phyloP scores from a whole-genome alignment of 2,888 invertebrate species.

The Nemurella pictetii region DNA sequence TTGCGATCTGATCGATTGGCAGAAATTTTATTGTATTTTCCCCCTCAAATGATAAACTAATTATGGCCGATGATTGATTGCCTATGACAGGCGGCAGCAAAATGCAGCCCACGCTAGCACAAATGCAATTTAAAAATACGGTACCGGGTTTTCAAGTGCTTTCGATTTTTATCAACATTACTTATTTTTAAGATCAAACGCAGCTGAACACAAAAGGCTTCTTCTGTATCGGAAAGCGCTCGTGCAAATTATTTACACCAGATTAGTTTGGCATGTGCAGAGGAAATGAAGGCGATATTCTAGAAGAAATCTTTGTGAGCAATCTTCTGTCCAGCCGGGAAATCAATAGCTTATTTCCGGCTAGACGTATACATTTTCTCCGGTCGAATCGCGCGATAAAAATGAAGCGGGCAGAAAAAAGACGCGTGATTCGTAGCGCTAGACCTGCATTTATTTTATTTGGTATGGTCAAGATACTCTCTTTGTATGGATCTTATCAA shows the following conservation, averaged over 20 bases:
- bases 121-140: no score
- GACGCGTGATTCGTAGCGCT: neutral
- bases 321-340: neutral
- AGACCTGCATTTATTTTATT: neutral
- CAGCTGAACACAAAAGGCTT: neutral
- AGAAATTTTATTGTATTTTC: no score
- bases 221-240: neutral
- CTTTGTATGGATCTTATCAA: neutral
- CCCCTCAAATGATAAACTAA: no score
- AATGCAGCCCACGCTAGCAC: no score
- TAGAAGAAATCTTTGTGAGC: neutral
- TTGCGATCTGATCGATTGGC: no score
- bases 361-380: neutral
- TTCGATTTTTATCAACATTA: no score
- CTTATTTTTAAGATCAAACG: neutral
- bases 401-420: neutral
- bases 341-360: neutral
- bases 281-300: neutral
- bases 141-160: no score
- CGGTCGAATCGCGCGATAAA: neutral
- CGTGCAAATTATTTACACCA: neutral
- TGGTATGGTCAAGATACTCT: neutral
- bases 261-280: neutral
- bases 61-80: no score
- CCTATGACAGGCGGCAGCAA: no score